These are phyloP conservation scores for Geophilus truncorum DNA, from an alignment of 2,888 invertebrate species.

Conservation along the genomic window DNA sequence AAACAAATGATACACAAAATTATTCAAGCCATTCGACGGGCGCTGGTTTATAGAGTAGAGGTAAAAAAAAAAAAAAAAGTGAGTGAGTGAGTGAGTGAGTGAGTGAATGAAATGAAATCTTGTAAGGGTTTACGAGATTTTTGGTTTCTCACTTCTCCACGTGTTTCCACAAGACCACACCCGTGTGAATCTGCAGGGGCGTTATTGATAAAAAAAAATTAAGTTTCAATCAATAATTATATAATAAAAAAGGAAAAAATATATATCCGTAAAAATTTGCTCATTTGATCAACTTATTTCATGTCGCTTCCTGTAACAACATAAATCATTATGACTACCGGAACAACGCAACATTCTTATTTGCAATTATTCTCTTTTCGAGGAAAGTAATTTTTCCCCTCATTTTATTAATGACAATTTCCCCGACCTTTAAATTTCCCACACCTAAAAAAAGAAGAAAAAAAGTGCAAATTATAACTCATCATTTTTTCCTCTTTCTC, in stretches of 20 bases:
- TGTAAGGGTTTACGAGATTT: neutral
- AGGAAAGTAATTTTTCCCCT: conserved; percentile 10
- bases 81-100: too few species aligned
- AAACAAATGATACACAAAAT: too few species aligned
- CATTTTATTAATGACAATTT: conserved; percentile 5
- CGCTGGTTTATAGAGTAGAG: too few species aligned
- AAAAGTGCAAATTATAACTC: neutral
- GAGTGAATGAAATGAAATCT: too few species aligned
- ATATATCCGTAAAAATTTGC: neutral
- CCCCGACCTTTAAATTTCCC: neutral
- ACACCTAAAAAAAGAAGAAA: too few species aligned
- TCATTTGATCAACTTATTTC: conserved; percentile 6
- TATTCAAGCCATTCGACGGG: too few species aligned
- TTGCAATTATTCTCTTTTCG: conserved; percentile 14
- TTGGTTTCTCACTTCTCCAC: neutral
- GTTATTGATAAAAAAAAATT: neutral
- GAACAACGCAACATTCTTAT: conserved; percentile 11
- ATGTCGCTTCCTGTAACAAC: conserved; percentile 6
- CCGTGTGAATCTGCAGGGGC: neutral
- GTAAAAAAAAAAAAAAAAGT: too few species aligned
- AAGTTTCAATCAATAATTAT: neutral
- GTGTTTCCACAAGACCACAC: neutral
- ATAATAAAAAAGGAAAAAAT: neutral
- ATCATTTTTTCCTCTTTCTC: neutral
- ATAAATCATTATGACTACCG: conserved; percentile 20